phyloP scores from a whole-genome alignment of 2,113 vertebrate genomes.

The Osmerus eperlanus region DNA sequence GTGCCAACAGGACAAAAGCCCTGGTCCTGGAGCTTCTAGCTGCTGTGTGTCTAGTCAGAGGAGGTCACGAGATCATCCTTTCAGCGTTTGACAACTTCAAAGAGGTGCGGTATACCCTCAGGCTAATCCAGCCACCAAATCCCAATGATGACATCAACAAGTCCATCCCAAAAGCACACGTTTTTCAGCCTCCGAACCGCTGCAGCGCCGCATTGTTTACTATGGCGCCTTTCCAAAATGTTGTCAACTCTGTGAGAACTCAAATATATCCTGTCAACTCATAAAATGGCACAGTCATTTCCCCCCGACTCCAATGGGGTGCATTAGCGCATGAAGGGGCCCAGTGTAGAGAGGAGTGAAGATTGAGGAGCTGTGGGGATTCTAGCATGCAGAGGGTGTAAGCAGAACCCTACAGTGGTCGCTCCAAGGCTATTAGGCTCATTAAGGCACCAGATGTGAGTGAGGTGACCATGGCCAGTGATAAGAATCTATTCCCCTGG shows the following conservation, averaged over 20 bases:
- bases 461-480: constrained; percentile 44
- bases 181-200: neutral
- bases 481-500: constrained; percentile 57
- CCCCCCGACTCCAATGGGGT: constrained; percentile 17
- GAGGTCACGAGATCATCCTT: constrained; percentile 97
- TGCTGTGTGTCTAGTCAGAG: constrained; percentile 92
- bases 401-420: constrained; percentile 35
- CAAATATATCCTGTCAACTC: neutral
- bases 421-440: constrained; percentile 42
- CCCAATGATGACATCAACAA: neutral
- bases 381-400: constrained; percentile 23
- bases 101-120: constrained; percentile 75
- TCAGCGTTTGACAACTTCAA: constrained; percentile 98
- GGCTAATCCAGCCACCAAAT: constrained; percentile 7
- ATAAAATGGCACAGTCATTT: constrained; percentile 7
- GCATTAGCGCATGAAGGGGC: constrained; percentile 11
- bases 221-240: neutral
- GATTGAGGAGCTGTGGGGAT: constrained; percentile 21
- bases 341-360: constrained; percentile 8
- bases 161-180: neutral
- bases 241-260: neutral
- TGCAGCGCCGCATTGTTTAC: neutral
- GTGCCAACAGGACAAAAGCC: constrained; percentile 88
- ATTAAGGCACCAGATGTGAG: constrained; percentile 61
- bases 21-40: constrained; percentile 94